Percentiles rank a stretch among this genome's conserved stretches.
These are phyloP conservation scores for Sthenelais limicola DNA, from an alignment of 2,888 invertebrate genomes.

Conservation along the genomic window DNA sequence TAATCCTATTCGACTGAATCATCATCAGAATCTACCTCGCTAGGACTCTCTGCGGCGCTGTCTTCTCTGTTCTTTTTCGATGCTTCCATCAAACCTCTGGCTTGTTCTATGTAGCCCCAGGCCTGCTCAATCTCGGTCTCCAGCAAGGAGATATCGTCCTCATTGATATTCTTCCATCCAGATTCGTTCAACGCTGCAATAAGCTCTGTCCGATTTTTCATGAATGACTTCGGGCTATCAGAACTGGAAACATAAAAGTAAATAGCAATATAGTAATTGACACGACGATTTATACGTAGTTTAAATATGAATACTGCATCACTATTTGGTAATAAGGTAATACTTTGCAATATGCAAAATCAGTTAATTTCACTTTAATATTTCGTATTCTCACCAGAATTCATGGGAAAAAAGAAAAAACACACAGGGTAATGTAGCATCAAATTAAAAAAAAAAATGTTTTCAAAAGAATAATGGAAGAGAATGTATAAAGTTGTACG, in stretches of 20 bases:
- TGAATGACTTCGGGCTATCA: constrained; percentile 60
- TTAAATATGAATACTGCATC: no score
- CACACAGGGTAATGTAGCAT: background rate
- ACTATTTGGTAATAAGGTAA: no score
- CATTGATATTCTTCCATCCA: constrained; percentile 64
- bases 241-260: no score
- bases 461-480: constrained; percentile 20
- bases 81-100: constrained; percentile 58
- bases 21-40: no score
- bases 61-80: constrained; percentile 29
- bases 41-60: constrained; percentile 11
- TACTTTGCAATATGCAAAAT: no score
- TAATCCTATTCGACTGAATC: no score
- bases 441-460: background rate
- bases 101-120: constrained; percentile 63
- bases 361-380: no score
- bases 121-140: constrained; percentile 66
- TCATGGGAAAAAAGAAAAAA: constrained; percentile 50
- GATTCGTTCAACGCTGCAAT: constrained; percentile 60
- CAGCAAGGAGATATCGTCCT: constrained; percentile 62
- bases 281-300: no score
- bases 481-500: constrained; percentile 40
- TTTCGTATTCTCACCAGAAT: no score
- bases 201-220: constrained; percentile 58
- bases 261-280: no score